Conservation (phyloP, 2,888 invertebrate genomes). For the Lamellibrachia satsuma region DNA sequence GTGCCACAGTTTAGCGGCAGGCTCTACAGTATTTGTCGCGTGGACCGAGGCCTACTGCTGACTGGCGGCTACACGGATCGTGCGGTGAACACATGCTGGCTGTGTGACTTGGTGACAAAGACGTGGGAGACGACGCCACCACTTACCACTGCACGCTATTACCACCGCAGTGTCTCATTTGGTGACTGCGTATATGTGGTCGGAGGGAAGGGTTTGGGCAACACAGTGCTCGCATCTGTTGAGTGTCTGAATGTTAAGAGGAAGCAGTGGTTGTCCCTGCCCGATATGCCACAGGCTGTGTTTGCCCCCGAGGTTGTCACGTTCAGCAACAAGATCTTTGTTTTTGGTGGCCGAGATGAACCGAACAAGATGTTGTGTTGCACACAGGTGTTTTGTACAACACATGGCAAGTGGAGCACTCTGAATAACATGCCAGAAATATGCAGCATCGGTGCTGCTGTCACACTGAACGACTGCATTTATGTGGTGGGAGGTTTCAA, state of each 20-base stretch:
- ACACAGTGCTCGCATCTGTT: conserved; percentile 28
- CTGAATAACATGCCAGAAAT: conserved; percentile 34
- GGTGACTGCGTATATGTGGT: conserved; percentile 33
- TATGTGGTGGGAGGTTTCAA: conserved; percentile 36
- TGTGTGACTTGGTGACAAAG: conserved; percentile 36
- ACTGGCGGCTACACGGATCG: conserved; percentile 37
- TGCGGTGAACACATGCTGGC: conserved; percentile 35
- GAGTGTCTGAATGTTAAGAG: conserved; percentile 20
- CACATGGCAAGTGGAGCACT: conserved; percentile 32
- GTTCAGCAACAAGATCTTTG: conserved; percentile 31
- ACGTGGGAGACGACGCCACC: conserved; percentile 35
- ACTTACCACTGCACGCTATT: conserved; percentile 32
- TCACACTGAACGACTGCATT: conserved; percentile 32
- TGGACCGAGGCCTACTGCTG: conserved; percentile 30
- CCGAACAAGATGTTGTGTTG: conserved; percentile 27
- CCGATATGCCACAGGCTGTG: conserved; percentile 31
- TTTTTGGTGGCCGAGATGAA: conserved; percentile 36
- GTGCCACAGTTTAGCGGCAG: conserved; percentile 37
- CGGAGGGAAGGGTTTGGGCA: conserved; percentile 37
- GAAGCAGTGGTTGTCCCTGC: conserved; percentile 22
- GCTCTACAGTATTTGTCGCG: conserved; percentile 33
- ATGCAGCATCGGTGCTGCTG: conserved; percentile 20
- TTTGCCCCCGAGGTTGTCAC: conserved; percentile 34
- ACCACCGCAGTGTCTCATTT: conserved; percentile 33
- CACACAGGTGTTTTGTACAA: conserved; percentile 28